phyloP scores from a whole-genome alignment of 2,113 vertebrate genomes.

The Suricata suricatta region DNA sequence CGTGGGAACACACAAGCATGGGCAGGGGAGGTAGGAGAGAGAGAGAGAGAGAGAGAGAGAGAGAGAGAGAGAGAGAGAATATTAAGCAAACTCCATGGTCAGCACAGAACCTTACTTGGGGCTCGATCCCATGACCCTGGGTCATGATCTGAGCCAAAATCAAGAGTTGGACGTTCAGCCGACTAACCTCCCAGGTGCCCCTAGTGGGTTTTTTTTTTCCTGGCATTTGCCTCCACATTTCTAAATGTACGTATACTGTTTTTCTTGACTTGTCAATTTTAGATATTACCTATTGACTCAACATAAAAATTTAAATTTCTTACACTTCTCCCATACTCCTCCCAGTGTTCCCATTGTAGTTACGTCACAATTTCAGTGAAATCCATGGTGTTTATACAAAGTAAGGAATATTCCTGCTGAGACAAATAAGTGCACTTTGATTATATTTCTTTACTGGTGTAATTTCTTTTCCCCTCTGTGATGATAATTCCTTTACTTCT shows the following conservation, averaged over 20 bases:
- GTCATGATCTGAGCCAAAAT: too few species aligned
- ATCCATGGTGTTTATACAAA: not conserved
- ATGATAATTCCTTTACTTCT: constrained; percentile 11
- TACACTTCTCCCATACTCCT: not conserved
- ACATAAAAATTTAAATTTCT: not conserved
- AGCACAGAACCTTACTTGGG: too few species aligned
- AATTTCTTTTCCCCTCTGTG: not conserved
- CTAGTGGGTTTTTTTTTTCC: not conserved
- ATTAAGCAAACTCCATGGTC: too few species aligned
- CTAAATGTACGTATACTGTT: not conserved
- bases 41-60: too few species aligned
- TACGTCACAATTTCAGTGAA: not conserved
- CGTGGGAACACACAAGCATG: too few species aligned
- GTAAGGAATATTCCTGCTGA: not conserved
- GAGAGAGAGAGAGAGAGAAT: too few species aligned
- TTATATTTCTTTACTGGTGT: not conserved
- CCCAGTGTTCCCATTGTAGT: not conserved
- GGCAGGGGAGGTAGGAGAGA: too few species aligned
- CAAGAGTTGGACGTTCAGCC: too few species aligned
- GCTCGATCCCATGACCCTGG: too few species aligned
- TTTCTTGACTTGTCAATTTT: not conserved
- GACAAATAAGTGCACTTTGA: not conserved
- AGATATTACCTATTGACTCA: not conserved
- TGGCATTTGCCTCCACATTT: not conserved
- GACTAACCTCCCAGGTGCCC: too few species aligned